These are phyloP conservation scores for Camponotus floridanus DNA, from an alignment of 1,140 invertebrate genomes.

Conservation along the genomic window DNA sequence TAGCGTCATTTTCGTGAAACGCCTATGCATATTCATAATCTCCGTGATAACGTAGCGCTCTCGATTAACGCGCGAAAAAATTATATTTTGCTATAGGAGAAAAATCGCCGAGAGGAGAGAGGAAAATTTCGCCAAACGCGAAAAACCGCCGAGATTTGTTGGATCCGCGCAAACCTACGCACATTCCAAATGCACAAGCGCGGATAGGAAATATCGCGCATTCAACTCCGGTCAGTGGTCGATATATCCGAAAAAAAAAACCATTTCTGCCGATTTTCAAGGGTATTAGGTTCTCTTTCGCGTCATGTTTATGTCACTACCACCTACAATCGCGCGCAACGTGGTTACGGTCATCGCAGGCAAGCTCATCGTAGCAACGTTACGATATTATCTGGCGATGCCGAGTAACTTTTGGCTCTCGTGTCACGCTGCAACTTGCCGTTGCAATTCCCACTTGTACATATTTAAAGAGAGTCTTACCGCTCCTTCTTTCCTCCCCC, in stretches of 20 bases:
- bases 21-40: slow-evolving; percentile 59
- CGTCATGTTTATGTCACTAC: slow-evolving; percentile 33
- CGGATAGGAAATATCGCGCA: slow-evolving; percentile 18
- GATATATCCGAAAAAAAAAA: slow-evolving; percentile 20
- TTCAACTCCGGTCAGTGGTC: neutral
- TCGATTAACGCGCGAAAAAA: slow-evolving; percentile 54
- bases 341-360: slow-evolving; percentile 3
- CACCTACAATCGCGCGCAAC: neutral
- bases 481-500: neutral
- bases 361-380: neutral
- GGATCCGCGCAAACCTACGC: slow-evolving; percentile 25
- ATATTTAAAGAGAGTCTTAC: slow-evolving; percentile 52
- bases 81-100: slow-evolving; percentile 27
- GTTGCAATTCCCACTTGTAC: slow-evolving; percentile 15
- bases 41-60: slow-evolving; percentile 36
- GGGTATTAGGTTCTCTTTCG: slow-evolving; percentile 44
- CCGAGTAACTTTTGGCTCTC: slow-evolving; percentile 23
- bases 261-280: slow-evolving; percentile 17
- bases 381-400: slow-evolving; percentile 25
- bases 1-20: slow-evolving; percentile 49
- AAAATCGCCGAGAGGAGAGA: neutral
- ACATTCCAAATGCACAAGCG: slow-evolving; percentile 15
- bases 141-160: slow-evolving; percentile 39
- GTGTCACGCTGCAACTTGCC: neutral
- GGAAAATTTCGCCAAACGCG: neutral